A percentile compares a stretch with the other conserved stretches of the same genome.
phyloP scores from a whole-genome alignment of 2,888 invertebrate species.

The Chaetoderma sp. region DNA sequence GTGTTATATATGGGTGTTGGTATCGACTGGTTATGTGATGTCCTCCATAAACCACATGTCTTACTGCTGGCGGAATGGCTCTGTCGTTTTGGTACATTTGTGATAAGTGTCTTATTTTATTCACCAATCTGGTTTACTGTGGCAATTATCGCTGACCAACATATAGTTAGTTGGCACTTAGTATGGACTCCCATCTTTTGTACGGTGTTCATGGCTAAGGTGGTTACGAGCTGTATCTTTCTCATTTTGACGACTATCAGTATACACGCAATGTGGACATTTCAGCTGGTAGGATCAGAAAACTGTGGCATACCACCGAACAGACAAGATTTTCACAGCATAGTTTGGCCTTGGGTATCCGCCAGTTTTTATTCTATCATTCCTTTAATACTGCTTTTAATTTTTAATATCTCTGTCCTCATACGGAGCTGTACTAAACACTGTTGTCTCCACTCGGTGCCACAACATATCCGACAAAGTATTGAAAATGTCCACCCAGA shows the following conservation, averaged over 20 bases:
- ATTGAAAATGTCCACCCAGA: too few species aligned
- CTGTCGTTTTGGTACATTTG: constrained; percentile 60
- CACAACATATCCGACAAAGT: too few species aligned
- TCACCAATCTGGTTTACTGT: constrained; percentile 60
- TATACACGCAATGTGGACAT: constrained; percentile 64
- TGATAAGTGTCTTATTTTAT: constrained; percentile 52
- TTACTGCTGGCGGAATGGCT: constrained; percentile 52
- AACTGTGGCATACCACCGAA: constrained; percentile 45
- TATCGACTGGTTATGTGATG: constrained; percentile 52
- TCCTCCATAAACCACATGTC: constrained; percentile 47
- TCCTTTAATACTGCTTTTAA: constrained; percentile 51
- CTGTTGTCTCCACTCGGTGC: constrained; percentile 26
- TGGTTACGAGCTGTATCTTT: constrained; percentile 48
- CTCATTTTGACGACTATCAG: constrained; percentile 57
- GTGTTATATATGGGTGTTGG: constrained; percentile 55
- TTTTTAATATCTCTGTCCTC: constrained; percentile 43
- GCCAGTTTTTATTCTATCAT: constrained; percentile 57
- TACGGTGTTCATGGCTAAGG: constrained; percentile 58
- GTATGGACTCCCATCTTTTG: constrained; percentile 49
- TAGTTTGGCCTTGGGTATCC: constrained; percentile 62
- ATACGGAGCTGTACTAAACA: constrained; percentile 39
- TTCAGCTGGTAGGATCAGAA: constrained; percentile 50
- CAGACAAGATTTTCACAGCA: constrained; percentile 51
- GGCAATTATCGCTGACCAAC: constrained; percentile 58
- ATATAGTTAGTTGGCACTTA: constrained; percentile 50